A percentile compares a stretch with the other conserved stretches of the same genome.
Conservation (phyloP, 1,140 invertebrate genomes). For the Drosophila littoralis region DNA sequence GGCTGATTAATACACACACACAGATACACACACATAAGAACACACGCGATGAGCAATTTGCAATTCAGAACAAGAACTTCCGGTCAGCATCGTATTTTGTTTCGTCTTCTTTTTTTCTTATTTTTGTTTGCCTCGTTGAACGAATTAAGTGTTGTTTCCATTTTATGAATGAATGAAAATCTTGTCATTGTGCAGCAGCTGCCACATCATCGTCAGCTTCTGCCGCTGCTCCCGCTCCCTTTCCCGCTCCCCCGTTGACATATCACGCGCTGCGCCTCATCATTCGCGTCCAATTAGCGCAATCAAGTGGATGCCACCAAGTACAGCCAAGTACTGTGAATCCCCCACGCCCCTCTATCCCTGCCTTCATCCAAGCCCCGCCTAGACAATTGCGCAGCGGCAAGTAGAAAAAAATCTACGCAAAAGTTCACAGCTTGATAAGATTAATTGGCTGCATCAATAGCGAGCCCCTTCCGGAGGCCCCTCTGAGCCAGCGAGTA, state of each 20-base stretch:
- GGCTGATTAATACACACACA: neutral
- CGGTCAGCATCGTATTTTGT: slow-evolving; percentile 33
- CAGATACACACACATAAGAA: neutral
- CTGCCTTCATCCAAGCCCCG: neutral
- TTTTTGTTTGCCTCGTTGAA: slow-evolving; percentile 31
- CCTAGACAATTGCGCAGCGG: slow-evolving; percentile 28
- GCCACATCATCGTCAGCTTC: neutral
- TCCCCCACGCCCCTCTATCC: neutral
- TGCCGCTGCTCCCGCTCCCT: neutral
- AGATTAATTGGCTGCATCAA: slow-evolving; percentile 62
- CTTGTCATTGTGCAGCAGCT: slow-evolving; percentile 36
- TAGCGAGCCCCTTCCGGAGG: slow-evolving; percentile 1
- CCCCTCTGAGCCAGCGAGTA: neutral
- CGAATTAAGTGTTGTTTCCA: slow-evolving; percentile 28
- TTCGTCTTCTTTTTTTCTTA: neutral
- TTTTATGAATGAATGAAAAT: slow-evolving; percentile 48
- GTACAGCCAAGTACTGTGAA: neutral
- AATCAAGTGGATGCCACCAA: slow-evolving; percentile 59
- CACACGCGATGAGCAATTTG: slow-evolving; percentile 28
- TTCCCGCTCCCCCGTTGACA: neutral
- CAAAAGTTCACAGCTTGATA: slow-evolving; percentile 72
- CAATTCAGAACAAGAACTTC: slow-evolving; percentile 48
- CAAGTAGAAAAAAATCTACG: slow-evolving; percentile 54
- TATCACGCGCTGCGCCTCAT: slow-evolving; percentile 40
- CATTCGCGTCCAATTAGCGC: slow-evolving; percentile 72